Percentiles rank a stretch among this genome's conserved stretches.
Conservation (phyloP, 1,140 invertebrate species). For the Drosophila littoralis region DNA sequence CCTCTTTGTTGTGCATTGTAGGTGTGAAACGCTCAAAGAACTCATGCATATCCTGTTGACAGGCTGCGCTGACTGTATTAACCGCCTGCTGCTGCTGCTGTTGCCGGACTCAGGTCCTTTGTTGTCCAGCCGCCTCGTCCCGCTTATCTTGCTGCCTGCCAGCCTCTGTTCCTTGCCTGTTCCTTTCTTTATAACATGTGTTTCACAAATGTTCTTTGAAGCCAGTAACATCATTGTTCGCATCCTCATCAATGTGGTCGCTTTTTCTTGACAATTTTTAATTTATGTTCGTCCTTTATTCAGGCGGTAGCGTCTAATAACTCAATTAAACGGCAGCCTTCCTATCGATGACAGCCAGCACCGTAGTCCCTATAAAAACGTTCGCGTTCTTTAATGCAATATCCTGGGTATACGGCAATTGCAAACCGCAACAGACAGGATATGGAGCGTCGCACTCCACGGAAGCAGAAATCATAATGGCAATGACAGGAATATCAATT, state of each 20-base stretch:
- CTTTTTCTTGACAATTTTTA: slow-evolving; percentile 37
- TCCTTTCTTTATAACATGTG: slow-evolving; percentile 66
- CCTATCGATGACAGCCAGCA: slow-evolving; percentile 56
- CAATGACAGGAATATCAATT: slow-evolving; percentile 81
- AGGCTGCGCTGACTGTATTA: slow-evolving; percentile 58
- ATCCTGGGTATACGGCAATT: slow-evolving; percentile 59
- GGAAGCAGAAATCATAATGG: slow-evolving; percentile 74
- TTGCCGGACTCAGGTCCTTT: slow-evolving; percentile 41
- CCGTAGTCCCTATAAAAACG: slow-evolving; percentile 71
- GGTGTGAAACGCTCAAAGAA: slow-evolving; percentile 73
- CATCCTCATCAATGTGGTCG: slow-evolving; percentile 19
- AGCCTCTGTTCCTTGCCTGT: slow-evolving; percentile 28
- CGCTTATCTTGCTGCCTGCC: slow-evolving; percentile 20
- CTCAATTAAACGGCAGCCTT: slow-evolving; percentile 69
- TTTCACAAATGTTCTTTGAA: slow-evolving; percentile 69
- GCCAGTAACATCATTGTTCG: slow-evolving; percentile 39
- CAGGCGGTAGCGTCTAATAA: slow-evolving; percentile 60
- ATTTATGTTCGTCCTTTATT: slow-evolving; percentile 46
- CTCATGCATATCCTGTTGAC: slow-evolving; percentile 81
- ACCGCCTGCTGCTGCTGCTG: slow-evolving; percentile 24
- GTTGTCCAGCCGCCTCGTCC: slow-evolving; percentile 26
- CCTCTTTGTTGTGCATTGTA: slow-evolving; percentile 67
- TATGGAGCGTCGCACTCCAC: slow-evolving; percentile 44
- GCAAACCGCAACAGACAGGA: slow-evolving; percentile 69
- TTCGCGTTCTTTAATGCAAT: slow-evolving; percentile 74